Evolutionary conservation across 2,888 invertebrate genomes (phyloP), one percentile per base, ranked within the genome.

Genomic region (Amiota mariae): DNA sequence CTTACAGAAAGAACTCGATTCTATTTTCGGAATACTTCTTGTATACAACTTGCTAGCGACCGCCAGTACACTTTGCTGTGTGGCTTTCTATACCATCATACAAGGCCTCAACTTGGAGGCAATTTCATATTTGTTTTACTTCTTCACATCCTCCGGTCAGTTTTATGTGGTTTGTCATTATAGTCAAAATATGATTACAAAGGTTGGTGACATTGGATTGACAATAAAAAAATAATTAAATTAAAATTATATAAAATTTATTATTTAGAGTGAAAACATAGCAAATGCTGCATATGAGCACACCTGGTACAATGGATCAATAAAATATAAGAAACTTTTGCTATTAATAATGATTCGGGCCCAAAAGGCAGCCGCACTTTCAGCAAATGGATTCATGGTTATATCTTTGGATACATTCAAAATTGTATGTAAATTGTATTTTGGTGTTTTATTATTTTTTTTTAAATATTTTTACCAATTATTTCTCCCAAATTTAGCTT

Each of bases 21-120:
- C 51, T 2, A 68, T 76, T 9, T 75, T 76, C 66, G 75, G 75
- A 10, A 67, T 73, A 63, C 64, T 76, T 18, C 57, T 76, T 70
- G 76, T 73, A 51, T 76, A 76, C 13, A 76, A 75, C 66, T 57
- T 76, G 4, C 71, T 76, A n/a, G 57, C 76, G 51, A 76, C 76
- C 8, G 76, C 75, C 46, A 64, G 71, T 36, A 71, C 49, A 0
- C 71, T 76, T 8, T 76, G 76, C 51, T 71, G 73, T 59, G 73
- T 68, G 0, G 76, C 75, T 13, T 71, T 75, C 54, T 73, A 75
- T n/a, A 75, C 71, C 0, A 67, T 76, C 12, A 10, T 75, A 61
- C 71, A 49, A 49, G 71, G 71, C 0, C 2, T 71, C n/a, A 61
- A 71, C n/a, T 46, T 71, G 1, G 59, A 61, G n/a, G 47, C 59